phyloP scores from a whole-genome alignment of 2,113 vertebrate genomes.

The Ceyx cyanopectus region DNA sequence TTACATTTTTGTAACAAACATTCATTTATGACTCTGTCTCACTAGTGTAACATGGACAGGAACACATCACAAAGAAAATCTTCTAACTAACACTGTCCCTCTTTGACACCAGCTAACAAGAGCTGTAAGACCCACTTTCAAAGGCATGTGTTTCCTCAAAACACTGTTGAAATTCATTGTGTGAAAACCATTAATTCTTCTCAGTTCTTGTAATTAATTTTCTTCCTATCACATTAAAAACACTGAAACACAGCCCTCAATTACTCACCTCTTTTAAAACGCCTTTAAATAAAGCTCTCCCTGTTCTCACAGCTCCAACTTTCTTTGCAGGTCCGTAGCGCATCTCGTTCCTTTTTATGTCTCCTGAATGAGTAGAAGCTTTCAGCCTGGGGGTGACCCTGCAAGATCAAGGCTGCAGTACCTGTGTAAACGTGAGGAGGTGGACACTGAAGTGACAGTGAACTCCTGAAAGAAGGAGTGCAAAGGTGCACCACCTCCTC shows the following conservation, averaged over 20 bases:
- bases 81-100: neutral
- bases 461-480: neutral
- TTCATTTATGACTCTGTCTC: neutral
- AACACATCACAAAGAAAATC: neutral
- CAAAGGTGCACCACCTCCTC: neutral
- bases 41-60: neutral
- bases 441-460: neutral
- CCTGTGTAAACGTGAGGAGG: neutral
- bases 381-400: neutral
- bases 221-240: neutral
- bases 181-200: neutral
- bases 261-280: constrained; percentile 88
- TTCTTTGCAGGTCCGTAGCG: constrained; percentile 80
- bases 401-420: neutral
- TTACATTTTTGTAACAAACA: neutral
- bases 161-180: neutral
- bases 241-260: neutral
- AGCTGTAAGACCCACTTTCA: neutral
- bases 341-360: constrained; percentile 49
- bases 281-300: constrained; percentile 88
- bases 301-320: constrained; percentile 68
- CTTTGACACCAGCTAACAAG: neutral
- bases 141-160: neutral
- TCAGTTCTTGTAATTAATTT: neutral
- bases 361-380: neutral